Base-by-base conservation (phyloP, 2,888 invertebrate species). In the Archaeoteleia sp. region DNA sequence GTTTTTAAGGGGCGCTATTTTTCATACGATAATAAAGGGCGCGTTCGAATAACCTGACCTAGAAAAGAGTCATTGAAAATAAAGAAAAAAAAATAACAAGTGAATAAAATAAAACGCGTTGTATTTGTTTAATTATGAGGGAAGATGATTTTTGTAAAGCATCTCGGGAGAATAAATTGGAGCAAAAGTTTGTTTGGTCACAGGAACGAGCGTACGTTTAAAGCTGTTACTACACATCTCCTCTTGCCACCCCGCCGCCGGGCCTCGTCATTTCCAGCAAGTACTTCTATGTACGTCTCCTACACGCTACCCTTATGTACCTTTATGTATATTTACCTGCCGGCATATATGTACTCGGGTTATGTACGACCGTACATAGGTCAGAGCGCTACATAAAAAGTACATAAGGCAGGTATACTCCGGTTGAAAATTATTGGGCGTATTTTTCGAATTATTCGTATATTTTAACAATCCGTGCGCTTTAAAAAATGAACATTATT, bases 201-300 rank as follows among this genome's bases (percentile, higher is more conserved):
- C n/a, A n/a, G n/a, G n/a, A 58, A 60, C 62, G 62, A 60, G 70
- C 61, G 68, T 66, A 65, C 54, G 66, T 69, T 68, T 62, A 57
- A 73, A 69, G 17, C 67, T 69, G 69, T 70, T 62, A 66, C 71
- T 63, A 48, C 68, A 58, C 54, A 29, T 58, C 66, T 46, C 63
- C 67, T 39, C 45, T 32, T 13, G 30, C 66, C 58, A 63, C 69
- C 67, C 73, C 73, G 73, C 72, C 78, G 72, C 54, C 76, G 74
- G 78, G 80, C 81, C 81, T 80, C 79, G 79, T 83, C 83, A 79
- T 82, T 82, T 82, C 82, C 81, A 82, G 78, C 83, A 82, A 83
- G 83, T 81, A 84, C 80, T 80, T 78, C 79, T 81, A 82, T 83
- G 81, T 83, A 82, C 81, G 81, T 82, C 82, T 82, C 79, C 77